Conservation (phyloP, 64 coral and sea anemone species). For the Stylophora pistillata region DNA sequence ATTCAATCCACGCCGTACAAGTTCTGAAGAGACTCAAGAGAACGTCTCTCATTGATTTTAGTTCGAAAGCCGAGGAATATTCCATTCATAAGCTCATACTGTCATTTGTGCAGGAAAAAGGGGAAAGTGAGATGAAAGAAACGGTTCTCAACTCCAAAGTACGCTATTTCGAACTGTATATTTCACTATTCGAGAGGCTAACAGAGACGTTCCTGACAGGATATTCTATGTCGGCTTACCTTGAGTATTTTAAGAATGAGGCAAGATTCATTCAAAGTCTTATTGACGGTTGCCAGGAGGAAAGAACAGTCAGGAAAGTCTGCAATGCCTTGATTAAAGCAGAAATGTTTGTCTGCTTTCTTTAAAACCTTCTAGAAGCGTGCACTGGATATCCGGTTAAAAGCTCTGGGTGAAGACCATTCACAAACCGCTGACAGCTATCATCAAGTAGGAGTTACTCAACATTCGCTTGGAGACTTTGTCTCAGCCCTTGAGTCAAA, state of each 20-base stretch:
- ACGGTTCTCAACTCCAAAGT: no score
- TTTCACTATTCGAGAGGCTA: not conserved
- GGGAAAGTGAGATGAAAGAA: not conserved
- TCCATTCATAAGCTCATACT: conserved; percentile 20
- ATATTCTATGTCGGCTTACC: not conserved
- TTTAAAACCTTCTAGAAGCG: no score
- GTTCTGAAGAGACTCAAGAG: conserved; percentile 6
- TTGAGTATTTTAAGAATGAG: conserved; percentile 5
- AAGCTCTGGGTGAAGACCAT: no score
- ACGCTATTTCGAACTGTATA: not conserved
- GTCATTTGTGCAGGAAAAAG: conserved; percentile 4
- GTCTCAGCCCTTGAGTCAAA: no score
- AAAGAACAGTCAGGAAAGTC: not conserved
- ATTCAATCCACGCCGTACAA: not conserved
- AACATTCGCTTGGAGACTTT: no score
- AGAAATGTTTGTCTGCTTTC: no score
- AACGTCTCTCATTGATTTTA: conserved; percentile 11
- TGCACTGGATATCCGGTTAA: no score
- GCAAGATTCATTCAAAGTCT: not conserved
- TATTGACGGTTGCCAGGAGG: not conserved
- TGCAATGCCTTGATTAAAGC: not conserved
- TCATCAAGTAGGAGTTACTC: no score
- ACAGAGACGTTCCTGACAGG: not conserved
- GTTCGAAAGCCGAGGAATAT: not conserved
- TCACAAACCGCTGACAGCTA: no score